phyloP scores from a whole-genome alignment of 2,797 vertebrate species.

The Synanceia verrucosa region DNA sequence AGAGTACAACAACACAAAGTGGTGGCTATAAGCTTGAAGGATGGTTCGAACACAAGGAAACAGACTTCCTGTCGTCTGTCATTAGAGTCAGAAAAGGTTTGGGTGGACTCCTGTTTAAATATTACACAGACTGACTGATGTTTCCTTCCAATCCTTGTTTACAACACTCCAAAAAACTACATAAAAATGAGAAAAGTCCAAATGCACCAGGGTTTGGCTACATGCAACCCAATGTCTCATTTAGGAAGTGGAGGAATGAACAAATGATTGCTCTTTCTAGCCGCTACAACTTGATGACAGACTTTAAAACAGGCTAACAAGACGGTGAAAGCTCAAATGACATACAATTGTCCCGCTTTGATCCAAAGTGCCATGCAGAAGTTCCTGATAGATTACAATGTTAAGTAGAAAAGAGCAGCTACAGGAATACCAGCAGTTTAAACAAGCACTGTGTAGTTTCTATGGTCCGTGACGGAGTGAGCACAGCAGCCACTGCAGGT shows the following conservation, averaged over 20 bases:
- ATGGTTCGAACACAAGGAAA: not conserved
- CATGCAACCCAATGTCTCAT: conserved; percentile 1
- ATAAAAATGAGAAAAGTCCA: not conserved
- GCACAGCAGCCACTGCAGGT: not conserved
- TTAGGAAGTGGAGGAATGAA: not conserved
- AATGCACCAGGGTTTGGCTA: conserved; percentile 21
- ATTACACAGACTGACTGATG: conserved; percentile 13
- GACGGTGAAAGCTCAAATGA: conserved; percentile 35
- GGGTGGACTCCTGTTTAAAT: conserved; percentile 6
- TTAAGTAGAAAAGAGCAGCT: conserved; percentile 64
- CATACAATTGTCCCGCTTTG: conserved; percentile 42
- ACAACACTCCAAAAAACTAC: not conserved
- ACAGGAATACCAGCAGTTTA: conserved; percentile 32
- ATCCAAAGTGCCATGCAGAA: conserved; percentile 56
- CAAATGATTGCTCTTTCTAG: conserved; percentile 1
- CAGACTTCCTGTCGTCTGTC: too few relatives aligned
- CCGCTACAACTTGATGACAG: conserved; percentile 33
- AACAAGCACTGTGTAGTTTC: conserved; percentile 34
- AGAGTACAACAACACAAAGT: not conserved
- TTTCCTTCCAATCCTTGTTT: not conserved
- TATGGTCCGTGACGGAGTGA: not conserved
- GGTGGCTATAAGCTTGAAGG: conserved; percentile 1
- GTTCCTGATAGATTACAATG: conserved; percentile 56
- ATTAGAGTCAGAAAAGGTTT: not conserved
- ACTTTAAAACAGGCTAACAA: conserved; percentile 42